These are phyloP conservation scores for Seira ritae DNA, from an alignment of 2,888 invertebrate species.

Conservation along the genomic window DNA sequence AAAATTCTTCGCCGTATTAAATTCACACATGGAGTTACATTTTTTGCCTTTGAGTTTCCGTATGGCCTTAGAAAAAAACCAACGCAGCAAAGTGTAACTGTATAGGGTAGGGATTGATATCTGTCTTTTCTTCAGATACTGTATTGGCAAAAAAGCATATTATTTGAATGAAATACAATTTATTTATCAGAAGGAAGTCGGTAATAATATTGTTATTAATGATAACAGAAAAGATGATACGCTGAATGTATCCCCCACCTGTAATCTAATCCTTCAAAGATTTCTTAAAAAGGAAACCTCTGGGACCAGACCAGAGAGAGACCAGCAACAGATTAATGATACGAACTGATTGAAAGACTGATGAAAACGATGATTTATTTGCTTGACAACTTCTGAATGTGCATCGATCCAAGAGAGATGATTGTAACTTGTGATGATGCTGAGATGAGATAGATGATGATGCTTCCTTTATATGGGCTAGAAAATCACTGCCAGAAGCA, in stretches of 20 bases:
- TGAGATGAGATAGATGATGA: background rate
- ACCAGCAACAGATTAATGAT: background rate
- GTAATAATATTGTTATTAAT: background rate
- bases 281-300: background rate
- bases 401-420: background rate
- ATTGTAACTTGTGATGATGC: background rate
- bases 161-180: background rate
- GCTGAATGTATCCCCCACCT: background rate
- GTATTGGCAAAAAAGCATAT: no score
- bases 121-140: no score
- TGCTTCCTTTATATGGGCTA: slow-evolving; percentile 2
- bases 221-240: background rate
- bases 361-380: slow-evolving; percentile 13
- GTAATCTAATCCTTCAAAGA: background rate
- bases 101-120: no score
- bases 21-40: background rate
- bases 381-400: slow-evolving; percentile 14
- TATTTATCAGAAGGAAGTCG: background rate
- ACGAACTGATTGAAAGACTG: slow-evolving; percentile 10
- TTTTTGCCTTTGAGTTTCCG: no score
- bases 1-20: background rate
- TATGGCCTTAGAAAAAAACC: no score
- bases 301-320: no score
- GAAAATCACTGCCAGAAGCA: slow-evolving; percentile 7
- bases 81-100: no score